Conservation (phyloP, 2,888 invertebrate genomes). For the Acrobasis suavella region DNA sequence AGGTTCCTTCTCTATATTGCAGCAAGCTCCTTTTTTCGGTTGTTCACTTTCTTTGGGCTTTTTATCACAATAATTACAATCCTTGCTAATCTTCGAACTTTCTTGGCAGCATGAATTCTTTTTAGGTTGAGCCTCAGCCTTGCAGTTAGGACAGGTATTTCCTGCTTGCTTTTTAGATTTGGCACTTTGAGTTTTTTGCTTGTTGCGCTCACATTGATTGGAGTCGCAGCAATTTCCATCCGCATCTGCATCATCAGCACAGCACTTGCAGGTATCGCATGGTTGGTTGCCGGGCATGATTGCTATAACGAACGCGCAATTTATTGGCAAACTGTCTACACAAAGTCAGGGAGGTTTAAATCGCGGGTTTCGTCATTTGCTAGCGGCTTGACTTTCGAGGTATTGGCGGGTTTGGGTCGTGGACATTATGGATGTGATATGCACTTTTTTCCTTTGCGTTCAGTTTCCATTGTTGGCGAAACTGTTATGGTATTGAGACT, state of each 20-base stretch:
- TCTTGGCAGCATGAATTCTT: neutral
- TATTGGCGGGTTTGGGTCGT: neutral
- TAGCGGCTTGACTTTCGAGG: neutral
- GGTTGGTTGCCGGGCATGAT: neutral
- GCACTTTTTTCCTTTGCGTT: neutral
- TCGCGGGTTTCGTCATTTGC: neutral
- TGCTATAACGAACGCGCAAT: neutral
- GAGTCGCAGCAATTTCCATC: neutral
- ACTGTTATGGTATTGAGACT: conserved; percentile 19
- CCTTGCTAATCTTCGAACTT: neutral
- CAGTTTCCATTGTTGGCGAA: neutral
- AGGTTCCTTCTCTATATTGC: neutral
- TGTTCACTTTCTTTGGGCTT: neutral
- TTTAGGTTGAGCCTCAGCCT: neutral
- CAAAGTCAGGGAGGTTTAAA: neutral
- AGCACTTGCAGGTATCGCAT: neutral
- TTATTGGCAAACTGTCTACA: neutral
- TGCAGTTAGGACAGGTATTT: neutral
- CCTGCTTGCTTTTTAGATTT: neutral
- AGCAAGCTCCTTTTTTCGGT: neutral
- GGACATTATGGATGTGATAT: neutral
- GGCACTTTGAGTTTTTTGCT: neutral
- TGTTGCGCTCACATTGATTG: neutral
- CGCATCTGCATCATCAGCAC: neutral
- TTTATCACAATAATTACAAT: neutral